Evolutionary conservation across 2,797 vertebrate genomes (phyloP), one percentile per base, ranked within the genome.

Genomic region (Tachyglossus aculeatus): DNA sequence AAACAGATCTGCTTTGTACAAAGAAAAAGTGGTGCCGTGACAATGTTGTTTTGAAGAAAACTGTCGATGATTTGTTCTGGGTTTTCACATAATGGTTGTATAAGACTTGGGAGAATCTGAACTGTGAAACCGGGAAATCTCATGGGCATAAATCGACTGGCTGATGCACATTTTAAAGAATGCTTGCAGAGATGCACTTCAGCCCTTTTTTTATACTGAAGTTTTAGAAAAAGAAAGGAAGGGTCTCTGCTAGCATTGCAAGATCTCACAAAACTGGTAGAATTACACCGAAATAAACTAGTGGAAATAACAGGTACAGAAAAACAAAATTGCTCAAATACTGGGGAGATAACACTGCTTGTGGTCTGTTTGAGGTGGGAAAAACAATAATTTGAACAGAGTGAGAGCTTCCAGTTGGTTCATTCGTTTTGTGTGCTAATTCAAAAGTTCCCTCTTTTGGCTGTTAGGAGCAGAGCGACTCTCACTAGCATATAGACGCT

Each of bases 311-410:
- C 85, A 87, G 71, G 80, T 74, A 88, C 77, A 61, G 82, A 61
- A 85, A 77, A 83, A 83, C 51, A 21, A 75, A 90, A 86, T 69
- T 71, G 67, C 66, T 86, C 62, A 84, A 90, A 92, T 80, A 89
- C 83, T 85, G 89, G 85, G 86, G 90, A 90, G 84, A 82, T 90
- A 91, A 93, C 87, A 90, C 90, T 92, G 91, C 74, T 90, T 83
- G 74, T 81, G 86, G 87, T 86, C 75, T 90, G 80, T 86, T 86
- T 66, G 87, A 83, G 16, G 27, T 78, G 78, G 82, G 71, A 71
- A 88, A 84, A 37, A 84, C 67, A 74, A 75, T 55, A 68, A 66
- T 86, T 82, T 88, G 83, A 89, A 83, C 71, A 88, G 84, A 92
- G 87, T 73, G 86, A 89, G 86, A 90, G 88, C 85, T 93, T 92